A percentile compares a stretch with the other conserved stretches of the same genome.
These are phyloP conservation scores for Pungitius pungitius DNA, from an alignment of 2,113 vertebrate species.

Conservation along the genomic window DNA sequence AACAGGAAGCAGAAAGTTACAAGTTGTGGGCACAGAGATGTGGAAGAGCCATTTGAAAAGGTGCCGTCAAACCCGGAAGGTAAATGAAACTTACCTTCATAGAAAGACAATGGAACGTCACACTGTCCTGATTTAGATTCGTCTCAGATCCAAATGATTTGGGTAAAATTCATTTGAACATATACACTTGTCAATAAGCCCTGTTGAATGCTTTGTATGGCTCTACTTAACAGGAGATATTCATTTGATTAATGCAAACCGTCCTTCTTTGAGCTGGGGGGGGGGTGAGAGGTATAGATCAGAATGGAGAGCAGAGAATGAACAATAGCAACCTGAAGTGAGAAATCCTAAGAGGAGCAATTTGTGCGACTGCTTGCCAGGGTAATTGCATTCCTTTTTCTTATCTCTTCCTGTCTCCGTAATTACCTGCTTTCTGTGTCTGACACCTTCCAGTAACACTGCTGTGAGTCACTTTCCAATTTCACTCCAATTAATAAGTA, in stretches of 20 bases:
- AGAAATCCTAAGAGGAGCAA: conserved; percentile 78
- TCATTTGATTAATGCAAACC: conserved; percentile 66
- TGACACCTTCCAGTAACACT: conserved; percentile 75
- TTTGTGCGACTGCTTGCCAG: conserved; percentile 78
- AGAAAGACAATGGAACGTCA: conserved; percentile 5
- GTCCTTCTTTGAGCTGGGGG: conserved; percentile 38
- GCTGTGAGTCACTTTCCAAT: conserved; percentile 77
- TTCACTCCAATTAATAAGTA: conserved; percentile 78
- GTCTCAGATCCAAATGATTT: conserved; percentile 33
- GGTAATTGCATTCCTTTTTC: conserved; percentile 81
- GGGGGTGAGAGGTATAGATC: conserved; percentile 62
- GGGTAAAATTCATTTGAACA: conserved; percentile 44
- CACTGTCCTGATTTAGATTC: conserved; percentile 34
- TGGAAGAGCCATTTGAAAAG: conserved; percentile 5
- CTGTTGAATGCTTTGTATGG: conserved; percentile 12
- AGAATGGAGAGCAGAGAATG: conserved; percentile 71
- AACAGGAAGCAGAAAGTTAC: too few relatives aligned
- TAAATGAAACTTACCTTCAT: conserved; percentile 21
- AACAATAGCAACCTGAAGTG: conserved; percentile 74
- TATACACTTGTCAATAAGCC: conserved; percentile 28
- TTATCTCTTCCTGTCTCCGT: conserved; percentile 76
- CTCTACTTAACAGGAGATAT: conserved; percentile 49
- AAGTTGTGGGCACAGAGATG: background rate
- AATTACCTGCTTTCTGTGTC: conserved; percentile 82
- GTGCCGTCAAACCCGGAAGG: conserved; percentile 33